Conservation (phyloP, 2,797 vertebrate genomes). For the Picus viridis region DNA sequence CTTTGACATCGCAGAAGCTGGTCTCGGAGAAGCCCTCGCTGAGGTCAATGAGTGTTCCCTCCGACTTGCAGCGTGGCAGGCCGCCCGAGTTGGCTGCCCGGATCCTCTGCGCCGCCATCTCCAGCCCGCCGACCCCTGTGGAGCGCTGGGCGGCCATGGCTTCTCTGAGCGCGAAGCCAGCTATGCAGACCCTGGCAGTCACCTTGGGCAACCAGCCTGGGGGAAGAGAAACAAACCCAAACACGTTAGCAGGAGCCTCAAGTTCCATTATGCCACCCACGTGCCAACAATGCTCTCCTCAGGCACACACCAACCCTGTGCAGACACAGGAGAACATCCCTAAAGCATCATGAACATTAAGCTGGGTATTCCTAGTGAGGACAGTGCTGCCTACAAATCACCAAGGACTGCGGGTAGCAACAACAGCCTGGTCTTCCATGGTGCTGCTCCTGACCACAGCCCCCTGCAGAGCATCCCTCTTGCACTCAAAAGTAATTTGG, state of each 20-base stretch:
- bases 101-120: conserved; percentile 96
- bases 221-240: neutral
- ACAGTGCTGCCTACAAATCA: neutral
- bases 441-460: neutral
- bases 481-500: neutral
- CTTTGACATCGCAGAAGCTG: conserved; percentile 91
- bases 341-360: fast-evolving
- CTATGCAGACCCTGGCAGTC: fast-evolving
- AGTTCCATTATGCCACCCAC: fast-evolving
- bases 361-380: neutral
- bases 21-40: conserved; percentile 83
- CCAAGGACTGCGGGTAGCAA: neutral
- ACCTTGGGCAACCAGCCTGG: conserved; percentile 14
- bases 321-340: fast-evolving
- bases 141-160: conserved; percentile 54
- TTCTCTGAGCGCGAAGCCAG: neutral
- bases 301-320: fast-evolving
- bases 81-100: conserved; percentile 86
- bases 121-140: neutral
- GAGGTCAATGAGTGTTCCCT: conserved; percentile 93
- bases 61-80: conserved; percentile 93
- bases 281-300: fast-evolving
- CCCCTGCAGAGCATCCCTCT: fast-evolving
- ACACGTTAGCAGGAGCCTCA: neutral
- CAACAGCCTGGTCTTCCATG: neutral